Percentiles rank a stretch among this genome's conserved stretches.
These are phyloP conservation scores for Chelonus insularis DNA, from an alignment of 1,140 invertebrate species.

Conservation along the genomic window DNA sequence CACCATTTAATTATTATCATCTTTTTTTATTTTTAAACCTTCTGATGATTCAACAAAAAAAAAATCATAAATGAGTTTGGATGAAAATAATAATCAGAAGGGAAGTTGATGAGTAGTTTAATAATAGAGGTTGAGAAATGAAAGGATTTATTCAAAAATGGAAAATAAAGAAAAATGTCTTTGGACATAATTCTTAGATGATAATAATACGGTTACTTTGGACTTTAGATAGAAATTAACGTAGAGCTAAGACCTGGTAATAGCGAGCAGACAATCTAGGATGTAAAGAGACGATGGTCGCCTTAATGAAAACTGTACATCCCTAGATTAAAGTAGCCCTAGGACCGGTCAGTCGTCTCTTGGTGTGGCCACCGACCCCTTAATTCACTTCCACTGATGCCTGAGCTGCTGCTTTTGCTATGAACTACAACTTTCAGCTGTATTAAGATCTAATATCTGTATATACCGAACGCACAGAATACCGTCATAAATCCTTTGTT, in stretches of 20 bases:
- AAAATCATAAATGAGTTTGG: too few species aligned
- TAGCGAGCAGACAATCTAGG: not conserved
- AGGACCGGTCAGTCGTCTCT: conserved; percentile 16
- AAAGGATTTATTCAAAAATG: too few species aligned
- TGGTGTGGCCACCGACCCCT: conserved; percentile 8
- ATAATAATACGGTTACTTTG: not conserved
- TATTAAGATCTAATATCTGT: conserved; percentile 27
- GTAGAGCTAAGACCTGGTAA: conserved; percentile 4
- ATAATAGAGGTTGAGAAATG: too few species aligned
- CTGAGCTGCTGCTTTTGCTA: conserved; percentile 12
- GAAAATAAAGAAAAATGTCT: too few species aligned
- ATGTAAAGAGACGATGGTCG: conserved; percentile 6
- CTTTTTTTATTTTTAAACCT: too few species aligned
- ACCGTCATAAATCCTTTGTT: conserved; percentile 27
- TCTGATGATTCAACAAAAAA: too few species aligned
- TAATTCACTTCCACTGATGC: conserved; percentile 22
- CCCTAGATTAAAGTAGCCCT: conserved; percentile 15
- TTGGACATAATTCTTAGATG: not conserved
- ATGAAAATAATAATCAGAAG: too few species aligned
- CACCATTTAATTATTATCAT: too few species aligned
- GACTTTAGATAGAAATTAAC: conserved; percentile 20
- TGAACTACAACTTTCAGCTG: conserved; percentile 17
- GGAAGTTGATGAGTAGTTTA: too few species aligned
- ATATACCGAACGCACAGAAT: conserved; percentile 4
- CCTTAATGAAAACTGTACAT: conserved; percentile 29